These are phyloP conservation scores for Furnarius figulus DNA, from an alignment of 2,113 vertebrate species.

Conservation along the genomic window DNA sequence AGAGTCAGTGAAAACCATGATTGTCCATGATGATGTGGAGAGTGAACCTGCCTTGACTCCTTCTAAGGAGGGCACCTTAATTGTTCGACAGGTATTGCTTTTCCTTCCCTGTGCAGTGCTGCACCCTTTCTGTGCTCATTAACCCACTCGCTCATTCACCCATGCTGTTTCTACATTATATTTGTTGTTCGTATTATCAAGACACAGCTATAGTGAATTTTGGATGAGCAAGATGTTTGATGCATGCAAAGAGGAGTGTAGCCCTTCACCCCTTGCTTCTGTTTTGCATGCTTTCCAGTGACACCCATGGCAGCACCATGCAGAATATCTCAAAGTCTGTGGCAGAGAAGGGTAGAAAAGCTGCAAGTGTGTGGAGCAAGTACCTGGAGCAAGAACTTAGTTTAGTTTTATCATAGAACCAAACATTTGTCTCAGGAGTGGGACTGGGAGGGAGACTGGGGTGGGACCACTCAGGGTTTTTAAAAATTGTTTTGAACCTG, in stretches of 20 bases:
- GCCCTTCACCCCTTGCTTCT: slow-evolving; percentile 65
- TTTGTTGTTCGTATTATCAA: slow-evolving; percentile 71
- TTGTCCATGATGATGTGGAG: slow-evolving; percentile 92
- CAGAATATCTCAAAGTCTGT: slow-evolving; percentile 44
- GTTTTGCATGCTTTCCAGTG: slow-evolving; percentile 73
- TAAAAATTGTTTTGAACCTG: background rate
- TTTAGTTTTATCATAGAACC: background rate
- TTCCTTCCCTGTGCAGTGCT: slow-evolving; percentile 21
- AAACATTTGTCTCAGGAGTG: background rate
- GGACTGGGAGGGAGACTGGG: background rate
- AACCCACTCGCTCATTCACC: slow-evolving; percentile 79
- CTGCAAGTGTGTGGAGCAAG: background rate
- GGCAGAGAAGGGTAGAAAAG: slow-evolving; percentile 43
- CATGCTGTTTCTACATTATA: slow-evolving; percentile 78
- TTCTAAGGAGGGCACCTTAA: slow-evolving; percentile 95
- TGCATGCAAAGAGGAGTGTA: slow-evolving; percentile 62
- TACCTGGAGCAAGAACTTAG: background rate
- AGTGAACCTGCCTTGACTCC: slow-evolving; percentile 92
- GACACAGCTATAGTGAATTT: slow-evolving; percentile 39
- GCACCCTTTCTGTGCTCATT: slow-evolving; percentile 71
- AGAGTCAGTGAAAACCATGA: slow-evolving; percentile 94
- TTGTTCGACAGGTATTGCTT: slow-evolving; percentile 92
- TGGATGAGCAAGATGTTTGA: slow-evolving; percentile 56
- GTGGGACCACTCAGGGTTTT: background rate
- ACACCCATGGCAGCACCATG: slow-evolving; percentile 51